These are phyloP conservation scores for Cromileptes altivelis DNA, from an alignment of 2,113 vertebrate species.

Conservation along the genomic window DNA sequence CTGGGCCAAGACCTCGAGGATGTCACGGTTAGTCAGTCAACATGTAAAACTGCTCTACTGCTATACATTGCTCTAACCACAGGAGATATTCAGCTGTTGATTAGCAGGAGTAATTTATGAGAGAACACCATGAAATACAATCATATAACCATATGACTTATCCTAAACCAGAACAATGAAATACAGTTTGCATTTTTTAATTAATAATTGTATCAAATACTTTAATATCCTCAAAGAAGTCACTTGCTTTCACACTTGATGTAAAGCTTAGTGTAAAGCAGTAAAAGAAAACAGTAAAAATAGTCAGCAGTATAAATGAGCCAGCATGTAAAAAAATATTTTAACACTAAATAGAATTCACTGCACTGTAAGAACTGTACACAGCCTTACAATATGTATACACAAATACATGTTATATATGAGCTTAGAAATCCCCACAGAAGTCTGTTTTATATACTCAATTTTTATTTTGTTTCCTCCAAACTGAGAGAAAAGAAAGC, in stretches of 20 bases:
- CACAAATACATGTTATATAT: no score
- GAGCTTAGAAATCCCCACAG: neutral
- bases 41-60: no score
- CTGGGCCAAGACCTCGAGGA: slow-evolving; percentile 95
- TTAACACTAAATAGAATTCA: neutral
- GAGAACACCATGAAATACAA: neutral
- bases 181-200: neutral
- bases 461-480: no score
- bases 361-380: neutral
- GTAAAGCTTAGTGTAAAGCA: neutral
- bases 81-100: neutral
- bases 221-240: neutral
- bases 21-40: slow-evolving; percentile 86
- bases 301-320: neutral
- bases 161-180: neutral
- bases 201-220: neutral
- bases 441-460: neutral
- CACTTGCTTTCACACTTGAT: neutral
- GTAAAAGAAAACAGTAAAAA: neutral
- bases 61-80: neutral
- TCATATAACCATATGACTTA: no score
- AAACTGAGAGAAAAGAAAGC: neutral
- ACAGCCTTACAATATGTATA: no score
- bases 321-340: neutral
- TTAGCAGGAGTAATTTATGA: neutral